These are phyloP conservation scores for Scatophagus argus DNA, from an alignment of 2,113 vertebrate genomes.

Conservation along the genomic window DNA sequence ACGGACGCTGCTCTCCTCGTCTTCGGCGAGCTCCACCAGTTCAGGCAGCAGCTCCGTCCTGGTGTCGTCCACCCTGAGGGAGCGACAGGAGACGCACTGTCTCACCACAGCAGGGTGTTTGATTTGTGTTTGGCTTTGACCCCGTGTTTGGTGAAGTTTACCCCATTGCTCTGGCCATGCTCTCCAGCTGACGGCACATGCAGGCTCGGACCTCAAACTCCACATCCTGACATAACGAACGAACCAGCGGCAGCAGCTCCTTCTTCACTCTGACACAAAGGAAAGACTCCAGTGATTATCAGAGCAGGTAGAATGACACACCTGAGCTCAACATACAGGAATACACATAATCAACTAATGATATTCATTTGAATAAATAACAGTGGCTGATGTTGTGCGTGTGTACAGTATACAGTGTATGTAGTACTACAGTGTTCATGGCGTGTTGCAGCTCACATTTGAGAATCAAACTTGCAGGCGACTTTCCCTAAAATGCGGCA, in stretches of 20 bases:
- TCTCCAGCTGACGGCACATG: slow-evolving; percentile 94
- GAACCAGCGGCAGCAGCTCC: slow-evolving; percentile 93
- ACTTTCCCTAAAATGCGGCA: slow-evolving; percentile 95
- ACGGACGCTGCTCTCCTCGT: slow-evolving; percentile 90
- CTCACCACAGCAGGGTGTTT: background rate
- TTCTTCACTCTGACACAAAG: slow-evolving; percentile 87
- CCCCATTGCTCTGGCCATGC: slow-evolving; percentile 91
- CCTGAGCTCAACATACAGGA: background rate
- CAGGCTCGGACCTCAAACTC: slow-evolving; percentile 94
- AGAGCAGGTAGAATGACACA: background rate
- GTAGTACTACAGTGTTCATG: background rate
- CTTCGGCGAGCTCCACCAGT: slow-evolving; percentile 90
- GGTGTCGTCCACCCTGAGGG: slow-evolving; percentile 89
- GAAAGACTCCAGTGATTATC: background rate
- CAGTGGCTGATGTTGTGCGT: background rate
- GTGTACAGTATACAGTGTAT: background rate
- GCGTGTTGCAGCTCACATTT: slow-evolving; percentile 84
- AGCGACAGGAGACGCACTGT: background rate
- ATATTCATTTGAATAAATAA: background rate
- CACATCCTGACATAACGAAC: slow-evolving; percentile 92
- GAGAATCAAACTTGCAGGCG: slow-evolving; percentile 92
- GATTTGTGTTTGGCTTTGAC: background rate
- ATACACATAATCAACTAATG: no score
- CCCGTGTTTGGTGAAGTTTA: slow-evolving; percentile 71
- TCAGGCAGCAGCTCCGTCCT: slow-evolving; percentile 92